Percentiles rank a stretch among this genome's conserved stretches.
These are phyloP conservation scores for Leucophenga varia DNA, from an alignment of 1,140 invertebrate genomes.

Conservation along the genomic window DNA sequence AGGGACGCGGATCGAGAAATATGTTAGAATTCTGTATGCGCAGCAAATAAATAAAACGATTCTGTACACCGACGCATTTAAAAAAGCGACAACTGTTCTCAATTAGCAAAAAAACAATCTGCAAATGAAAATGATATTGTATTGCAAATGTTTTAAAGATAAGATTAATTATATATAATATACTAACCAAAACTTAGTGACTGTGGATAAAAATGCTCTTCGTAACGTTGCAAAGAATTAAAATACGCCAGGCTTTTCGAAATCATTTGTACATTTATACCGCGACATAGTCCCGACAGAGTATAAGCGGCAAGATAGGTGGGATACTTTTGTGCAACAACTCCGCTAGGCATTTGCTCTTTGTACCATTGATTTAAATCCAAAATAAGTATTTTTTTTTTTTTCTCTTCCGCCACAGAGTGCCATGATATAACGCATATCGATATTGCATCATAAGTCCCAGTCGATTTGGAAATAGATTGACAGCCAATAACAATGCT, in stretches of 20 bases:
- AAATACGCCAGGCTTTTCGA: conserved; percentile 53
- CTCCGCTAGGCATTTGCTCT: conserved; percentile 79
- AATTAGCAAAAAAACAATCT: conserved; percentile 59
- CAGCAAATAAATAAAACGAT: conserved; percentile 66
- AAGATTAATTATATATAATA: no score
- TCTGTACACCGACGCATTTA: conserved; percentile 66
- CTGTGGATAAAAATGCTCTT: conserved; percentile 81
- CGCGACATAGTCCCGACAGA: conserved; percentile 24
- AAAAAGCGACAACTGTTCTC: conserved; percentile 58
- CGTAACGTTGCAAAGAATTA: conserved; percentile 60
- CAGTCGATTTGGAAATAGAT: conserved; percentile 21
- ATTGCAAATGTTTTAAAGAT: no score
- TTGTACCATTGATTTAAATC: conserved; percentile 96
- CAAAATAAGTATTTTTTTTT: conserved; percentile 68
- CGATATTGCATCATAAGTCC: conserved; percentile 41
- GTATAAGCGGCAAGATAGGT: conserved; percentile 38
- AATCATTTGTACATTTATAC: conserved; percentile 49
- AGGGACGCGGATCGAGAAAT: conserved; percentile 67
- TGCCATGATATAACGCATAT: conserved; percentile 56
- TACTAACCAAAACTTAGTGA: conserved; percentile 74
- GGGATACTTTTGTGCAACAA: conserved; percentile 1
- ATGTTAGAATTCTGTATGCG: conserved; percentile 64
- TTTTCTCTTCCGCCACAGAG: conserved; percentile 24
- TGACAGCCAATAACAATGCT: conserved; percentile 27
- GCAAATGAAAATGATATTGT: background rate